Evolutionary conservation across 2,113 vertebrate genomes (phyloP).

Genomic region (Egretta garzetta): DNA sequence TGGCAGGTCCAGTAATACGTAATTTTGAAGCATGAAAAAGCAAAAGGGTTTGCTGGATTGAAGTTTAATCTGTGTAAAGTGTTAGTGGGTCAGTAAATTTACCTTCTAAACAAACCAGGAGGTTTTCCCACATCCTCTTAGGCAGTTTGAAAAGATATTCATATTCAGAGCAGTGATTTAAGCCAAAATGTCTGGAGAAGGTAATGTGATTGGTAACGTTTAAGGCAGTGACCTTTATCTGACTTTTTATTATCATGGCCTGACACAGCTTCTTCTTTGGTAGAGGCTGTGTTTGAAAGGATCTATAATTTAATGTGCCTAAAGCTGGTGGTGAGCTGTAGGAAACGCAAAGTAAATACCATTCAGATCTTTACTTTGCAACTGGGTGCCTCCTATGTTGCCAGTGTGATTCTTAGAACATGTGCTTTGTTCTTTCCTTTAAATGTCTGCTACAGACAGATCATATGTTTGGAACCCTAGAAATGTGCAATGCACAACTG

Average conservation of each 20-base stretch:
- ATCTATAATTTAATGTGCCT: background rate
- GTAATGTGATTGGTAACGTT: background rate
- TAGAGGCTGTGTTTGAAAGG: background rate
- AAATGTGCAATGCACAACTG: background rate
- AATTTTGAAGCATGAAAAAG: background rate
- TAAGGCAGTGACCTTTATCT: background rate
- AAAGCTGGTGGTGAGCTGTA: background rate
- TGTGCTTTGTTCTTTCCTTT: background rate
- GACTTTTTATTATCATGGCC: background rate
- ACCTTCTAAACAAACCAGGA: background rate
- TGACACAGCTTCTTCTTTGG: background rate
- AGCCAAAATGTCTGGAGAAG: background rate
- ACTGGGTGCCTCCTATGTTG: background rate
- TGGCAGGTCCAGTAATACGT: background rate
- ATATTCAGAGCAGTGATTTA: background rate
- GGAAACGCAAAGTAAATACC: background rate
- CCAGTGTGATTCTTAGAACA: background rate
- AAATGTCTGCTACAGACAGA: background rate
- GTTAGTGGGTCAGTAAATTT: background rate
- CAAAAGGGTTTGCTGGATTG: background rate
- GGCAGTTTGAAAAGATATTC: background rate
- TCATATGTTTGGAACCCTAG: background rate
- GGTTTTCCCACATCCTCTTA: background rate
- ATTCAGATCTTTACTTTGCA: background rate
- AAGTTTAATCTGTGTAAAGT: background rate